Conservation (phyloP, 1,140 invertebrate genomes). For the Hesperophylax magnus region DNA sequence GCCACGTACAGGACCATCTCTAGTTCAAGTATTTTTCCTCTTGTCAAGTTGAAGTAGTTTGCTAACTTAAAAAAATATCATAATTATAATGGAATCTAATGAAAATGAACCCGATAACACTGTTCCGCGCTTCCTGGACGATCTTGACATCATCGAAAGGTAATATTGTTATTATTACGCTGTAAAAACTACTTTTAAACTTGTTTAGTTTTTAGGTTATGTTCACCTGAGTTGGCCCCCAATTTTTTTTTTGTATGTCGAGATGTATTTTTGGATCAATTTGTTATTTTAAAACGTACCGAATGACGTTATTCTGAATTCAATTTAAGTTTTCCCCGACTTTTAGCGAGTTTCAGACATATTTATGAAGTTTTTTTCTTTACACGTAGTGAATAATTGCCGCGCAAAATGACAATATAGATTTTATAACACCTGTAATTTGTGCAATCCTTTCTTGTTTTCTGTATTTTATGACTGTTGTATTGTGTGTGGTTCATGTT, state of each 20-base stretch:
- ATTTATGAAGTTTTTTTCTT: no score
- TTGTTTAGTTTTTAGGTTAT: not conserved
- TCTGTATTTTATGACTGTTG: no score
- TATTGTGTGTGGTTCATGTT: no score
- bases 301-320: no score
- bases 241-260: not conserved
- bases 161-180: not conserved
- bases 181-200: not conserved
- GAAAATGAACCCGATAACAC: slow-evolving; percentile 13
- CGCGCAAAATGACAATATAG: no score
- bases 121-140: slow-evolving; percentile 33
- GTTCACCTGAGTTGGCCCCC: not conserved
- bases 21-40: not conserved
- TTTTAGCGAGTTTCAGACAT: no score
- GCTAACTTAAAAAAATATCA: not conserved
- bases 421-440: no score
- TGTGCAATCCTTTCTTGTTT: no score
- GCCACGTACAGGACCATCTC: no score
- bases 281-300: slow-evolving; percentile 4
- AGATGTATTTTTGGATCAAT: slow-evolving; percentile 6
- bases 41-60: not conserved
- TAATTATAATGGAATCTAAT: slow-evolving; percentile 29
- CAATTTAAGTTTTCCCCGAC: no score
- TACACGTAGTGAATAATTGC: no score
- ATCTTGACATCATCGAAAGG: slow-evolving; percentile 34